Percentiles rank a stretch among this genome's conserved stretches.
phyloP scores from a whole-genome alignment of 1,140 invertebrate genomes.

The Caenorhabditis brenneri region DNA sequence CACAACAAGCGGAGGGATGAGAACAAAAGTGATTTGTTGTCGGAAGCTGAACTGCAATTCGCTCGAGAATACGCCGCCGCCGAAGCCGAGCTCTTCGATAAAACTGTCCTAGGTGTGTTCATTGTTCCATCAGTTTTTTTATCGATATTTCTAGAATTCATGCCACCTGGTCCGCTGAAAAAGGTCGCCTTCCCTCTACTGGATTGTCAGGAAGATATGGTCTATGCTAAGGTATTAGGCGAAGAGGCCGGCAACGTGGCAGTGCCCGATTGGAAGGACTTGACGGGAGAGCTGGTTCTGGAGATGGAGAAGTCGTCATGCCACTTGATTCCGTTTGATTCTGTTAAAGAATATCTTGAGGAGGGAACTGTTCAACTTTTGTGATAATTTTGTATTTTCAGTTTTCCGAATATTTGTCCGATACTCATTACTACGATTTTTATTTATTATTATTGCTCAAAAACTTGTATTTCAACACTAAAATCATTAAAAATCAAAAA shows the following conservation, averaged over 20 bases:
- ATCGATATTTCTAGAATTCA: neutral
- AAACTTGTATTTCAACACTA: no score
- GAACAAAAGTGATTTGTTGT: neutral
- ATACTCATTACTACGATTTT: no score
- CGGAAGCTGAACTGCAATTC: neutral
- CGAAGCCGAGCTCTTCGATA: neutral
- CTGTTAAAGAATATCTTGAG: neutral
- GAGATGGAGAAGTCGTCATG: conserved; percentile 22
- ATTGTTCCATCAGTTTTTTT: no score
- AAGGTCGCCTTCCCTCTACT: neutral
- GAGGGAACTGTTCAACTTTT: neutral
- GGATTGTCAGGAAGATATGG: neutral
- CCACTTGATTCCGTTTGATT: conserved; percentile 23
- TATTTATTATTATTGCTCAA: no score
- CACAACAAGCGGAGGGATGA: neutral
- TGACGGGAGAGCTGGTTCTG: neutral
- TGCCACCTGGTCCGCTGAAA: neutral
- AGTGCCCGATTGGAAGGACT: neutral
- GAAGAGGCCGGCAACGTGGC: conserved; percentile 11
- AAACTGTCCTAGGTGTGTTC: neutral
- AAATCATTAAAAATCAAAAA: no score
- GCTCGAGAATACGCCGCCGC: neutral
- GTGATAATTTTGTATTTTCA: conserved; percentile 44
- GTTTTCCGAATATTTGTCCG: conserved; percentile 47
- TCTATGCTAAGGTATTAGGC: neutral